A percentile compares a stretch with the other conserved stretches of the same genome.
These are phyloP conservation scores for Solea solea DNA, from an alignment of 2,113 vertebrate species.

Conservation along the genomic window DNA sequence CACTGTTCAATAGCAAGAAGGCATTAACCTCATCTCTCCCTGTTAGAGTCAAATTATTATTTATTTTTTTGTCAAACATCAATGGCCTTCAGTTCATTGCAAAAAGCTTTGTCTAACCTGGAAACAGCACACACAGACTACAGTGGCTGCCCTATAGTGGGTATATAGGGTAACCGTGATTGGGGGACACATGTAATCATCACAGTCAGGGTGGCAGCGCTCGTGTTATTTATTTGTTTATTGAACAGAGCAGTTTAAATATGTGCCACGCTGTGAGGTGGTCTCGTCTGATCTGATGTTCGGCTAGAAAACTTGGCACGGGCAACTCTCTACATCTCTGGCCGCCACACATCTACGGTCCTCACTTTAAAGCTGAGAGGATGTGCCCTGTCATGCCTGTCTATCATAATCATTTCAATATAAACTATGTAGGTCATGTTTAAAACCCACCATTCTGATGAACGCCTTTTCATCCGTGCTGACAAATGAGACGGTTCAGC, in stretches of 20 bases:
- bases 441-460: constrained; percentile 66
- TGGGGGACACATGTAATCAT: constrained; percentile 40
- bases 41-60: too few species aligned
- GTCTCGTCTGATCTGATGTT: constrained; percentile 51
- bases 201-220: constrained; percentile 5
- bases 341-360: constrained; percentile 2
- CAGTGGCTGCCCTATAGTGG: too few species aligned
- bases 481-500: constrained; percentile 63
- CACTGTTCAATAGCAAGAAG: too few species aligned
- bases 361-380: constrained; percentile 34
- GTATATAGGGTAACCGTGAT: too few species aligned
- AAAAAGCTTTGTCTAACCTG: too few species aligned
- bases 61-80: too few species aligned
- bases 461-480: constrained; percentile 61
- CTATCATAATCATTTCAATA: constrained; percentile 73
- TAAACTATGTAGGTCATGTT: constrained; percentile 78
- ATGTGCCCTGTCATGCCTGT: constrained; percentile 60
- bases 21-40: too few species aligned
- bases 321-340: constrained; percentile 19
- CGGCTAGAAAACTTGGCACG: constrained; percentile 28
- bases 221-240: constrained; percentile 39
- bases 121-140: too few species aligned
- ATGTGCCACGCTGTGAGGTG: constrained; percentile 49
- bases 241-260: constrained; percentile 38
- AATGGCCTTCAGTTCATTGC: too few species aligned